A percentile compares a stretch with the other conserved stretches of the same genome.
These are phyloP conservation scores for Drosophila santomea DNA, from an alignment of 1,140 invertebrate genomes.

Conservation along the genomic window DNA sequence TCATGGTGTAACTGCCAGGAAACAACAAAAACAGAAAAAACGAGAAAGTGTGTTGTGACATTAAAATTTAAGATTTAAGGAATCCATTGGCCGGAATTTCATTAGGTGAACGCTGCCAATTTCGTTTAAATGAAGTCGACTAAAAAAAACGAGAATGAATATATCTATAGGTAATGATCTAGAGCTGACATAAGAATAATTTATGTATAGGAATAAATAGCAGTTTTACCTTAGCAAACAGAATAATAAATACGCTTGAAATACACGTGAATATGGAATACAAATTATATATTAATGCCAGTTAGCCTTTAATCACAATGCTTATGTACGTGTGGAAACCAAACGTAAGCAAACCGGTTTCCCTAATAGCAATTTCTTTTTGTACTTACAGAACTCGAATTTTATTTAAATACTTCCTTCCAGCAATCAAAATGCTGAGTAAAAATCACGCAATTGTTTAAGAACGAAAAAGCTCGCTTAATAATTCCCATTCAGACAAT, in stretches of 20 bases:
- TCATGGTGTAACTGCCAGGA: constrained; percentile 46
- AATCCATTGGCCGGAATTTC: constrained; percentile 45
- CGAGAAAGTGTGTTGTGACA: constrained; percentile 40
- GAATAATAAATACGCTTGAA: not conserved
- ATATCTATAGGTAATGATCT: not conserved
- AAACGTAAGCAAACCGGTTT: not conserved
- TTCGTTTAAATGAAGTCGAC: constrained; percentile 23
- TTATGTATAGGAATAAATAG: not conserved
- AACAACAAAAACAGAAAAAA: constrained; percentile 39
- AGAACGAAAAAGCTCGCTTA: not conserved
- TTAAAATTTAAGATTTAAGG: constrained; percentile 69
- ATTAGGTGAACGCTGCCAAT: constrained; percentile 37
- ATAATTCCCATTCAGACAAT: constrained; percentile 26
- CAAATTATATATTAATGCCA: too few relatives aligned
- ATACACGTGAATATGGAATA: too few relatives aligned
- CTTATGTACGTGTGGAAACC: not conserved
- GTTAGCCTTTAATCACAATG: too few relatives aligned
- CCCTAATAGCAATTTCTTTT: not conserved
- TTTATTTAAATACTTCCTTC: not conserved
- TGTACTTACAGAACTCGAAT: constrained; percentile 6
- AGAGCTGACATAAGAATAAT: not conserved
- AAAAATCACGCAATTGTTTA: constrained; percentile 1
- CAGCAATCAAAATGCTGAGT: constrained; percentile 13
- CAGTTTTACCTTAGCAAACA: not conserved
- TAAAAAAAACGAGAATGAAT: not conserved